Percentiles rank a stretch among this genome's conserved stretches.
These are phyloP conservation scores for Cydia strobilella DNA, from an alignment of 1,140 invertebrate genomes.

Conservation along the genomic window DNA sequence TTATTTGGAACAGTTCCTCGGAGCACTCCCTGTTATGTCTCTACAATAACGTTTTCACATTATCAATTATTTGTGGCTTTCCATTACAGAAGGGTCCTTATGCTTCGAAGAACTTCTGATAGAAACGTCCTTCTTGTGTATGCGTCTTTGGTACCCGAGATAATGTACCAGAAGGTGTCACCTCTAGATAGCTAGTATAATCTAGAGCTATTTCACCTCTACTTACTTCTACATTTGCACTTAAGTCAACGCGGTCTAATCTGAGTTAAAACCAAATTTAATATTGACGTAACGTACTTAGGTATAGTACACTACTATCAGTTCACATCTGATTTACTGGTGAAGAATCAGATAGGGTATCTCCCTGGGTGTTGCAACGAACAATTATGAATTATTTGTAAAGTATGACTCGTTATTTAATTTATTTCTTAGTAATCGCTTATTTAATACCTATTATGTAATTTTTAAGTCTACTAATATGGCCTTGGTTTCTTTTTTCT, in stretches of 20 bases:
- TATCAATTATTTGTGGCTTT: too few species aligned
- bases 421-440: not conserved
- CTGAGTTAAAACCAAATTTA: not conserved
- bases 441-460: not conserved
- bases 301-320: not conserved
- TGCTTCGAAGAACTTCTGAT: too few species aligned
- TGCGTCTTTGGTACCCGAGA: too few species aligned
- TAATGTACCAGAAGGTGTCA: too few species aligned
- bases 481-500: too few species aligned
- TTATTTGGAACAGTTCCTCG: too few species aligned
- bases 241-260: not conserved
- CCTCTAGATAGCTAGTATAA: too few species aligned
- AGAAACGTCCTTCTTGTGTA: too few species aligned
- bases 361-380: not conserved
- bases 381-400: not conserved
- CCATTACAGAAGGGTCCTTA: too few species aligned
- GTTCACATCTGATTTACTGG: not conserved
- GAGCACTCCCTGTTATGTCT: too few species aligned
- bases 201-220: not conserved
- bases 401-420: not conserved
- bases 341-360: not conserved
- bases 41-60: too few species aligned
- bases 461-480: too few species aligned
- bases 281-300: not conserved
- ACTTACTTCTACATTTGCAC: not conserved